phyloP scores from a whole-genome alignment of 2,113 vertebrate species.

The Engystomops pustulosus region DNA sequence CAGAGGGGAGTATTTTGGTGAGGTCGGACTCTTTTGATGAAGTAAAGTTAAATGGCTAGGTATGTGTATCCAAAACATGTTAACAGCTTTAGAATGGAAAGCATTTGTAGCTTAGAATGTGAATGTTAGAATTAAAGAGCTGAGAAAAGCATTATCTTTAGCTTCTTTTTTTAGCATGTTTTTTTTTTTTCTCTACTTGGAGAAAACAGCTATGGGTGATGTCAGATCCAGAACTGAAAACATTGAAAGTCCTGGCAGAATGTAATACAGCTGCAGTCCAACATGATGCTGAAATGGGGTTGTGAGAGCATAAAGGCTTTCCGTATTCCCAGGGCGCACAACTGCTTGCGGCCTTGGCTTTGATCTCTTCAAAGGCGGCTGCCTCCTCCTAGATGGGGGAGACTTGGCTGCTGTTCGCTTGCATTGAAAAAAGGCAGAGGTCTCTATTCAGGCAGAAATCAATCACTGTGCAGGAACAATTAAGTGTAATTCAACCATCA shows the following conservation, averaged over 20 bases:
- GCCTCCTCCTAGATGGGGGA: conserved; percentile 91
- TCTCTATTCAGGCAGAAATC: conserved; percentile 96
- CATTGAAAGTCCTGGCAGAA: conserved; percentile 96
- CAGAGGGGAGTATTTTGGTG: conserved; percentile 11
- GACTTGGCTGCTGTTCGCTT: conserved; percentile 93
- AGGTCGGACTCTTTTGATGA: conserved; percentile 48
- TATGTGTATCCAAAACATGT: conserved; percentile 21
- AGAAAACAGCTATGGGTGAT: conserved; percentile 89
- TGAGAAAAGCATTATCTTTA: conserved; percentile 92
- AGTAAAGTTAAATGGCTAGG: conserved; percentile 16
- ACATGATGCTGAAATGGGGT: conserved; percentile 97
- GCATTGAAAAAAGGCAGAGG: conserved; percentile 88
- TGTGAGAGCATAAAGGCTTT: conserved; percentile 97
- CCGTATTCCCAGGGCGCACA: conserved; percentile 98
- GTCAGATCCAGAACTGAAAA: conserved; percentile 98
- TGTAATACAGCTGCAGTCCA: conserved; percentile 98
- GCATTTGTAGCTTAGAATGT: conserved; percentile 85
- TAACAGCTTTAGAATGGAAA: conserved; percentile 82
- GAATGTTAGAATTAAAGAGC: conserved; percentile 95
- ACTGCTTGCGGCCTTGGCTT: conserved; percentile 99
- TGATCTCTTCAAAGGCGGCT: conserved; percentile 99
- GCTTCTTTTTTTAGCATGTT: conserved; percentile 66
- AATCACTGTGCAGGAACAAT: conserved; percentile 97
- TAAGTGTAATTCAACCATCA: conserved; percentile 96
- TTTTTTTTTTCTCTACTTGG: conserved; percentile 65